Evolutionary conservation across 2,113 vertebrate genomes (phyloP).

Genomic region (Mystacornis crossleyi): DNA sequence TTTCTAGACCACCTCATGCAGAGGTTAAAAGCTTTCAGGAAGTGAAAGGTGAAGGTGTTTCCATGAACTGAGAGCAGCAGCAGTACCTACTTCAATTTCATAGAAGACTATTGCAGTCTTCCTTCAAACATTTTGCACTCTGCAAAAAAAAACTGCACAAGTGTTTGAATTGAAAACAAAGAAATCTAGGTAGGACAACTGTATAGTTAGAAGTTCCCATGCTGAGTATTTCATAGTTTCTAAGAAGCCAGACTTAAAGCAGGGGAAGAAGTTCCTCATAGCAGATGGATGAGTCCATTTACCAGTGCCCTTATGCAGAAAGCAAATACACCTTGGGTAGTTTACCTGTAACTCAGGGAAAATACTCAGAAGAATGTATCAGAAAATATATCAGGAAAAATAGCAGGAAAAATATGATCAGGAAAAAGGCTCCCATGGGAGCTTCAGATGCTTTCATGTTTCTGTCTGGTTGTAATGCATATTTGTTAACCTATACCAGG

Average conservation of each 20-base stretch:
- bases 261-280: fast-evolving
- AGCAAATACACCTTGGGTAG: fast-evolving
- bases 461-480: not conserved
- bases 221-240: not conserved
- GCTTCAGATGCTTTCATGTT: not conserved
- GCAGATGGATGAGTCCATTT: fast-evolving
- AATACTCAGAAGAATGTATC: not conserved
- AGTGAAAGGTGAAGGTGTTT: not conserved
- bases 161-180: not conserved
- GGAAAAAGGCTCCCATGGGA: not conserved
- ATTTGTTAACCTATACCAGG: not conserved
- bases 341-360: not conserved
- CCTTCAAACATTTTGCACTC: not conserved
- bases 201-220: not conserved
- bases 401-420: not conserved
- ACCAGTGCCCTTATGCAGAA: not conserved
- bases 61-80: not conserved
- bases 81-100: not conserved
- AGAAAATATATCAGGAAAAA: not conserved
- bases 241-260: not conserved
- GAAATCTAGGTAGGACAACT: not conserved
- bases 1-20: not conserved
- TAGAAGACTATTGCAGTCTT: not conserved
- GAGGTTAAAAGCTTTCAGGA: not conserved
- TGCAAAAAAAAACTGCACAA: not conserved